Percentiles rank a stretch among this genome's conserved stretches.
Evolutionary conservation across 2,113 vertebrate species (phyloP).

Genomic region (Eretmochelys imbricata): DNA sequence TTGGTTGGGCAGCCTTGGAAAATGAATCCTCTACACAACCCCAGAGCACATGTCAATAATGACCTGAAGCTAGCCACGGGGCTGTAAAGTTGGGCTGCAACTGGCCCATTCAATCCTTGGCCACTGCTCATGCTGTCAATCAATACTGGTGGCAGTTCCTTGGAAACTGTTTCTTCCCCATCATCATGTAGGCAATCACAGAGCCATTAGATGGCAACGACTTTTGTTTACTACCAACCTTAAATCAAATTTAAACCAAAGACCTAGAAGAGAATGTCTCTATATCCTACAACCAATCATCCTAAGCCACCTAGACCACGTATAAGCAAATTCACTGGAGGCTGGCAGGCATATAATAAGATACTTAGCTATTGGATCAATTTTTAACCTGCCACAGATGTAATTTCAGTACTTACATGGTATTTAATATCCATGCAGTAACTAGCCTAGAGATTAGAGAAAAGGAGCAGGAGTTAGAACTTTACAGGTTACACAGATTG

Average conservation of each 20-base stretch:
- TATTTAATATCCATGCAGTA: fast-evolving
- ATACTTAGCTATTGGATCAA: neutral
- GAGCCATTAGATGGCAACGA: neutral
- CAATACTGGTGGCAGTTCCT: neutral
- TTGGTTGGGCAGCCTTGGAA: neutral
- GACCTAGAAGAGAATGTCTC: neutral
- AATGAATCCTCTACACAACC: neutral
- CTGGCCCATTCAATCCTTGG: neutral
- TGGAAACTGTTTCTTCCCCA: neutral
- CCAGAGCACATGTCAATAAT: neutral
- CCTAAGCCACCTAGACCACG: neutral
- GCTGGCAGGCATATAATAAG: neutral
- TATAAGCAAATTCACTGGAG: neutral
- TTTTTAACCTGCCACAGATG: neutral
- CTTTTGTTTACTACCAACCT: neutral
- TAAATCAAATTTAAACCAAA: neutral
- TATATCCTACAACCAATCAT: neutral
- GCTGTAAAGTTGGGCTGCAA: neutral
- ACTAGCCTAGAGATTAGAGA: neutral
- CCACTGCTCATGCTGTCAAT: neutral
- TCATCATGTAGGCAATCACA: neutral
- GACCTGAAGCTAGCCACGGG: too few relatives aligned
- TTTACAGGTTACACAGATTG: neutral
- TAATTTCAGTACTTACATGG: neutral
- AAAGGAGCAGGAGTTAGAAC: fast-evolving